phyloP scores from a whole-genome alignment of 2,113 vertebrate genomes.

The Caranx melampygus region DNA sequence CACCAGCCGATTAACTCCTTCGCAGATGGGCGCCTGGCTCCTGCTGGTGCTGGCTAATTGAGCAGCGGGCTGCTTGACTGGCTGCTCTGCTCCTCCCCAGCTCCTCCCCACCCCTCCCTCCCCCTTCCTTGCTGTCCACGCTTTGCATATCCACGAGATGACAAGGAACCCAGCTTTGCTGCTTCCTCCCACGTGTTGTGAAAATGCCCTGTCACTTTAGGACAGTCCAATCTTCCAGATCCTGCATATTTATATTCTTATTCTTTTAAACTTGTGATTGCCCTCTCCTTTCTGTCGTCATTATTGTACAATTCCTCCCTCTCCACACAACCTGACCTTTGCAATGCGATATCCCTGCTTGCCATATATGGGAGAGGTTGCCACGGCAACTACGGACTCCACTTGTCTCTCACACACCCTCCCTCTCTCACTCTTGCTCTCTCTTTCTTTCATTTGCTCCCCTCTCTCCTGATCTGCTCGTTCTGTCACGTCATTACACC shows the following conservation, averaged over 20 bases:
- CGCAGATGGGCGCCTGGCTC: conserved; percentile 75
- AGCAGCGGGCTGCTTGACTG: conserved; percentile 72
- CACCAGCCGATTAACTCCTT: conserved; percentile 82
- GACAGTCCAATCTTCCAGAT: conserved; percentile 23
- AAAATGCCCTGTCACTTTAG: conserved; percentile 64
- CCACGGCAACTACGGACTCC: conserved; percentile 91
- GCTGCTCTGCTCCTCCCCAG: conserved; percentile 59
- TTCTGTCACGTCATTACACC: conserved; percentile 39
- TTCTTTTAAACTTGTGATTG: conserved; percentile 8
- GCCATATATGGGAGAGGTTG: conserved; percentile 87
- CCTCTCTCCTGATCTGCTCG: conserved; percentile 68
- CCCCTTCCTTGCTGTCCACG: conserved; percentile 53
- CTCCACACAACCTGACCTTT: conserved; percentile 84
- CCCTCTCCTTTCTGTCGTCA: conserved; percentile 29
- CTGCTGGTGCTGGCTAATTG: conserved; percentile 80
- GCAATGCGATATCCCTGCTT: conserved; percentile 84
- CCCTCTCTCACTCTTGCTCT: conserved; percentile 21
- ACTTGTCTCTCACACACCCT: conserved; percentile 85
- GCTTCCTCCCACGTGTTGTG: conserved; percentile 31
- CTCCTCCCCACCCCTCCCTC: conserved; percentile 55
- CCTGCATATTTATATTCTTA: background rate
- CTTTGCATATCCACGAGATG: conserved; percentile 59
- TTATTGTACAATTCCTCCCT: conserved; percentile 54
- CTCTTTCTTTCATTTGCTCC: conserved; percentile 37
- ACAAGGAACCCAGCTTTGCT: conserved; percentile 61